Evolutionary conservation across 2,888 invertebrate species (phyloP), one percentile per base, ranked within the genome.

Genomic region (Patella ulyssiponensis): DNA sequence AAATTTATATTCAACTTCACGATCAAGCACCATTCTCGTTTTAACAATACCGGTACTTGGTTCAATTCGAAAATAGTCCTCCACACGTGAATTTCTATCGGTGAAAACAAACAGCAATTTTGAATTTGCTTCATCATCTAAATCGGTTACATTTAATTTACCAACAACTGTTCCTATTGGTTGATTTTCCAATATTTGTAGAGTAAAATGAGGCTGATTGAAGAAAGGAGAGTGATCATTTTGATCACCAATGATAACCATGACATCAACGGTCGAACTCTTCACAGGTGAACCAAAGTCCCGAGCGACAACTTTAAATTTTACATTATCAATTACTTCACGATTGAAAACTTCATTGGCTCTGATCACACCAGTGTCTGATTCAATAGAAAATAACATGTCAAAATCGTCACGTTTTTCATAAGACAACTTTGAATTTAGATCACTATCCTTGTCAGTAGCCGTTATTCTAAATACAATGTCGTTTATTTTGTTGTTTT

Each of bases 111-210:
- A 79, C 95, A 17, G 94, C 23, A 64, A 64, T 91, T 97, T 96
- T 27, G 96, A 96, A 91, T 98, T 98, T 86, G 95, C 95, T 4
- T 96, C 97, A 71, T 95, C 94, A 89, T 98, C 98, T 88, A 96
- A 95, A 91, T 98, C 98, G 0, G 96, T 96, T 0, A 98, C 98
- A 82, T 97, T 95, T 1, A 98, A 93, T 0, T 96, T 97, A 0
- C 97, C 94, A 0, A 98, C 95, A 0, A 96, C 96, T 0, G 96
- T 95, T 0, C 97, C 97, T 2, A 96, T 94, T 17, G 96, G 95
- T 1, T 96, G 96, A 4, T 96, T 96, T 92, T 99, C 99, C 52
- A 96, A 93, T 0, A 98, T 95, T 17, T 95, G 94, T 0, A 97
- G 95, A 86, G 97, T 96, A 91, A 98, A 98, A 27, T 71, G 44